Conservation (phyloP, 2,888 invertebrate species). For the Ochropacha duplaris region DNA sequence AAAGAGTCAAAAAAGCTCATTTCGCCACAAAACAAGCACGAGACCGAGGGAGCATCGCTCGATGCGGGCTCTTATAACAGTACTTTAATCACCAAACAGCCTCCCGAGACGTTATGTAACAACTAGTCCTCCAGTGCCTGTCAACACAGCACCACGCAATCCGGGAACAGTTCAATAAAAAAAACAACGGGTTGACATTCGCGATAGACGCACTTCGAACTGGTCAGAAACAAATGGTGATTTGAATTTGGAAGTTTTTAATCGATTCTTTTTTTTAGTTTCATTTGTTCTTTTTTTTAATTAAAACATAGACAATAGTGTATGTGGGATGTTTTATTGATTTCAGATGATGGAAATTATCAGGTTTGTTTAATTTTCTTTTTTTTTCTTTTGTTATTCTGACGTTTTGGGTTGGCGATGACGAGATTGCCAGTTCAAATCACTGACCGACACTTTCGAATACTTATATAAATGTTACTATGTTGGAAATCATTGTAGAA, state of each 20-base stretch:
- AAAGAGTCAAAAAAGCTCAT: slow-evolving; percentile 66
- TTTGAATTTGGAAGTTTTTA: not conserved
- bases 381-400: not conserved
- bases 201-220: not conserved
- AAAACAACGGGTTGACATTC: slow-evolving; percentile 22
- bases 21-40: slow-evolving; percentile 76
- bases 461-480: too few relatives aligned
- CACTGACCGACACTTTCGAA: too few relatives aligned
- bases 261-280: too few relatives aligned
- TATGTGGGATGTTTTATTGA: slow-evolving; percentile 3
- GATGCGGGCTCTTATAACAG: slow-evolving; percentile 79
- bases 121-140: slow-evolving; percentile 70
- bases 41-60: slow-evolving; percentile 76
- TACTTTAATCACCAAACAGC: slow-evolving; percentile 66
- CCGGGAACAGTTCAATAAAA: slow-evolving; percentile 37
- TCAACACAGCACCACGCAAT: slow-evolving; percentile 58
- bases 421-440: too few relatives aligned
- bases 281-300: not conserved
- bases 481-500: too few relatives aligned
- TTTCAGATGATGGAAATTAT: slow-evolving; percentile 31
- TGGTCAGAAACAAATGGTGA: not conserved
- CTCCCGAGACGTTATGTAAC: slow-evolving; percentile 73
- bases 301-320: not conserved
- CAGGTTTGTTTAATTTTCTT: slow-evolving; percentile 20
- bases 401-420: not conserved